Evolutionary conservation across 2,888 invertebrate genomes (phyloP).

Genomic region (Boloria euphrosyne): DNA sequence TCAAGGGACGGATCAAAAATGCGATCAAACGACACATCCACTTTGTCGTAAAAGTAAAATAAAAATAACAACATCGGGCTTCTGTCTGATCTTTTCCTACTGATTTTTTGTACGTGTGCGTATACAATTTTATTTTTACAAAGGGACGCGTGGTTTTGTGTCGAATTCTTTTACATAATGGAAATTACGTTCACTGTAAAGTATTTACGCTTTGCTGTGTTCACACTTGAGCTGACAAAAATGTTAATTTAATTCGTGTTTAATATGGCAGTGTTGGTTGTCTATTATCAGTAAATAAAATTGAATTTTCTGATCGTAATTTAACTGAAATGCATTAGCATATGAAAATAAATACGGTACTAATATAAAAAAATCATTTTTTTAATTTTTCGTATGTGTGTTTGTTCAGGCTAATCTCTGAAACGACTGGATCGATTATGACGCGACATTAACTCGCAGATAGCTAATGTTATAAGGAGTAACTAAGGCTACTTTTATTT

Average conservation of each 20-base stretch:
- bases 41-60: slow-evolving; percentile 21
- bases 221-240: slow-evolving; percentile 2
- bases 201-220: slow-evolving; percentile 17
- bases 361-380: too few species aligned
- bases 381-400: too few species aligned
- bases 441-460: too few species aligned
- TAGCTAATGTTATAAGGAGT: too few species aligned
- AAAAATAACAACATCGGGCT: slow-evolving; percentile 13
- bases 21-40: slow-evolving; percentile 21
- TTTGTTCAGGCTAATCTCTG: too few species aligned
- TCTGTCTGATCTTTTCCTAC: slow-evolving; percentile 13
- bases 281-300: background rate
- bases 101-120: slow-evolving; percentile 11
- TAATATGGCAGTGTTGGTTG: background rate
- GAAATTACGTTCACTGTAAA: slow-evolving; percentile 22
- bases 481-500: too few species aligned
- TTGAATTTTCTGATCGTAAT: too few species aligned
- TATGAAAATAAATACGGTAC: too few species aligned
- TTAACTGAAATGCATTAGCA: too few species aligned
- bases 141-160: slow-evolving; percentile 5
- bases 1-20: slow-evolving; percentile 4
- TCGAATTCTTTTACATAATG: slow-evolving; percentile 17
- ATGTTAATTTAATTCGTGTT: background rate
- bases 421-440: too few species aligned
- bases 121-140: slow-evolving; percentile 17